Conservation (phyloP, 2,797 vertebrate genomes). For the Chromobotia macracanthus region DNA sequence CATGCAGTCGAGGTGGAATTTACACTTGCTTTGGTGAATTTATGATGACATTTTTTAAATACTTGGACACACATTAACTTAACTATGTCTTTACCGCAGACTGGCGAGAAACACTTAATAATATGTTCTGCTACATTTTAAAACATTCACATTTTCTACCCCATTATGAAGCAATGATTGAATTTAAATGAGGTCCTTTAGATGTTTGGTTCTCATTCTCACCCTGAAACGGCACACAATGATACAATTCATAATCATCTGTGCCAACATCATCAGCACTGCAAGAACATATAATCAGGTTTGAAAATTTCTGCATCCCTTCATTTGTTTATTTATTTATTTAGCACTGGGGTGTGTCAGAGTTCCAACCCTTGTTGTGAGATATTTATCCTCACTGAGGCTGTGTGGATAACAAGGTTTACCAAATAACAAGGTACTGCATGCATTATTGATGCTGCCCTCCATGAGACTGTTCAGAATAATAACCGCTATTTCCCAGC, state of each 20-base stretch:
- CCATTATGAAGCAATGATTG: conserved; percentile 18
- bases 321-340: conserved; percentile 67
- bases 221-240: neutral
- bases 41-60: conserved; percentile 12
- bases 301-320: conserved; percentile 77
- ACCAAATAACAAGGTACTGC: conserved; percentile 87
- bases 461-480: conserved; percentile 84
- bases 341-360: conserved; percentile 68
- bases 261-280: conserved; percentile 6
- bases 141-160: conserved; percentile 7
- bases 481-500: conserved; percentile 82
- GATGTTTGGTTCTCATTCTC: neutral
- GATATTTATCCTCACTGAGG: conserved; percentile 94
- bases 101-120: neutral
- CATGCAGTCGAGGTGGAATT: neutral
- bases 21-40: conserved; percentile 3
- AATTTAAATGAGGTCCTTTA: conserved; percentile 1
- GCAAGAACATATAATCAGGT: conserved; percentile 56
- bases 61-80: neutral
- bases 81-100: neutral
- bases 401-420: conserved; percentile 80
- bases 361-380: conserved; percentile 82
- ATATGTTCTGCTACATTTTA: conserved; percentile 6
- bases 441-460: conserved; percentile 91
- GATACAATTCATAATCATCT: conserved; percentile 31